A percentile compares a stretch with the other conserved stretches of the same genome.
These are phyloP conservation scores for Aphis craccivora DNA, from an alignment of 1,140 invertebrate species.

Conservation along the genomic window DNA sequence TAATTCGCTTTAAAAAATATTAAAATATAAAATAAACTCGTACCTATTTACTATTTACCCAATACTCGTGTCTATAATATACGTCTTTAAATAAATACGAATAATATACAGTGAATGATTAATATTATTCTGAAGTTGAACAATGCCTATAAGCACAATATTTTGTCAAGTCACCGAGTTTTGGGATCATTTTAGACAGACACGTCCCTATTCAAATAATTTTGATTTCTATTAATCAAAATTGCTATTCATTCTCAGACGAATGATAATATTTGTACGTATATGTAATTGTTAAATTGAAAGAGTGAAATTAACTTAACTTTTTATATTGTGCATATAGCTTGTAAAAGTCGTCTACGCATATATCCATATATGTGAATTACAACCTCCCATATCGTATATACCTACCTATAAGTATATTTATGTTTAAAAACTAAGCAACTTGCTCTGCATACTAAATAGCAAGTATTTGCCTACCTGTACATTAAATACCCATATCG, in stretches of 20 bases:
- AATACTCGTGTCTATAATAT: not conserved
- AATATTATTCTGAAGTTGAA: not conserved
- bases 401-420: not conserved
- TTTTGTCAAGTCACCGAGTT: not conserved
- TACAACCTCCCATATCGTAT: not conserved
- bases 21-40: not conserved
- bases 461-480: too few relatives aligned
- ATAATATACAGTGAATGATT: not conserved
- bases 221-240: conserved; percentile 19
- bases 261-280: not conserved
- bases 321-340: not conserved
- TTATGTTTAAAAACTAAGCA: not conserved
- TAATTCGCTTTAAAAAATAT: not conserved
- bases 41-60: not conserved
- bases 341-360: not conserved
- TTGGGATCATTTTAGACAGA: not conserved
- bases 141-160: not conserved
- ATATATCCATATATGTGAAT: not conserved
- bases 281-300: not conserved
- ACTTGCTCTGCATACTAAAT: not conserved
- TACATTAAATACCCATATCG: not conserved
- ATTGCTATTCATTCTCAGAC: not conserved
- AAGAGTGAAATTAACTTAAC: conserved; percentile 2
- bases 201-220: not conserved
- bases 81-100: not conserved